phyloP scores from a whole-genome alignment of 2,797 vertebrate species.

The Crenuchus spilurus region DNA sequence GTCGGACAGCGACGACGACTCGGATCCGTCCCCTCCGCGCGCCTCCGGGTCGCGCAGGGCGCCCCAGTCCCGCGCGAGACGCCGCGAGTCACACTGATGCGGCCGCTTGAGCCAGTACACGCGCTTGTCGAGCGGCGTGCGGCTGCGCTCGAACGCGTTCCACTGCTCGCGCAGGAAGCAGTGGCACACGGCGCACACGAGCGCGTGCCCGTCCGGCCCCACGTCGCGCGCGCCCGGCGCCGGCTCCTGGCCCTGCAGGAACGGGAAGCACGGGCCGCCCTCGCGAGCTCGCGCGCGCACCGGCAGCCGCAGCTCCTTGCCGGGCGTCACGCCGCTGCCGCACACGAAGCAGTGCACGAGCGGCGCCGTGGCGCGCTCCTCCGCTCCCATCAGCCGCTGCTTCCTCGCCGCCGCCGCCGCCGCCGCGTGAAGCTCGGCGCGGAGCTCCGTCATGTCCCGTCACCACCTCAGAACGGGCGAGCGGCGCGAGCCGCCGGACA shows the following conservation, averaged over 20 bases:
- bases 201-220: slow-evolving; percentile 84
- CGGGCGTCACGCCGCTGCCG: slow-evolving; percentile 88
- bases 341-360: slow-evolving; percentile 91
- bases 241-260: slow-evolving; percentile 92
- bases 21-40: slow-evolving; percentile 70
- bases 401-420: slow-evolving; percentile 75
- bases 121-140: slow-evolving; percentile 93
- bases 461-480: not conserved
- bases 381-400: slow-evolving; percentile 89
- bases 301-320: slow-evolving; percentile 85
- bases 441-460: slow-evolving; percentile 77
- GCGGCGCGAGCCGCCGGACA: not conserved
- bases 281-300: slow-evolving; percentile 78
- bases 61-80: slow-evolving; percentile 80
- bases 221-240: slow-evolving; percentile 89
- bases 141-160: slow-evolving; percentile 93
- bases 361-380: slow-evolving; percentile 73
- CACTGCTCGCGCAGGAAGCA: slow-evolving; percentile 95
- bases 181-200: slow-evolving; percentile 94
- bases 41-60: slow-evolving; percentile 75
- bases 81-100: slow-evolving; percentile 88
- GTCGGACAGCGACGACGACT: slow-evolving; percentile 90
- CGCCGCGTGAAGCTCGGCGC: slow-evolving; percentile 74
- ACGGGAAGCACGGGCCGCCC: slow-evolving; percentile 88
- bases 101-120: slow-evolving; percentile 97